A percentile compares a stretch with the other conserved stretches of the same genome.
Conservation (phyloP, 2,113 vertebrate genomes). For the Stegastes partitus region DNA sequence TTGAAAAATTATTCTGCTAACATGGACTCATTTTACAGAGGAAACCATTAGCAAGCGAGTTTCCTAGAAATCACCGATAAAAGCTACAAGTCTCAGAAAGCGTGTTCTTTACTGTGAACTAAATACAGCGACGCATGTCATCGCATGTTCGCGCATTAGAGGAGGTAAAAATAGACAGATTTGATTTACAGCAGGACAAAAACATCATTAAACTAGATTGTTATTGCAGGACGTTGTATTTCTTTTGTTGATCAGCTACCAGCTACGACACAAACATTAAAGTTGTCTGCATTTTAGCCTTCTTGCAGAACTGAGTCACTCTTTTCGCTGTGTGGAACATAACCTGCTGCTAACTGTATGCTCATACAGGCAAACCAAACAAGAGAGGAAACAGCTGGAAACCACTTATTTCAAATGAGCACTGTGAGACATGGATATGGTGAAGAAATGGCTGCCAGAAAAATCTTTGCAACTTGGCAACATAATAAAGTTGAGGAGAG, state of each 20-base stretch:
- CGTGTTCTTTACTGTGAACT: slow-evolving; percentile 5
- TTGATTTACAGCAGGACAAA: not conserved
- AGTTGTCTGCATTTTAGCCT: not conserved
- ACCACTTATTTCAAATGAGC: slow-evolving; percentile 34
- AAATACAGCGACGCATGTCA: not conserved
- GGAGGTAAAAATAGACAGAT: not conserved
- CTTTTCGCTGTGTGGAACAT: not conserved
- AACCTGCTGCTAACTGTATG: slow-evolving; percentile 1
- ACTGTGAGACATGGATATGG: slow-evolving; percentile 1
- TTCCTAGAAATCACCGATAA: slow-evolving; percentile 12
- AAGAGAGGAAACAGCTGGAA: slow-evolving; percentile 28
- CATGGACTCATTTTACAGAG: slow-evolving; percentile 11
- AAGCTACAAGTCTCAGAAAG: not conserved
- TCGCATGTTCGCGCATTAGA: no score
- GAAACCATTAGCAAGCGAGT: not conserved
- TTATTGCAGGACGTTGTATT: slow-evolving; percentile 2
- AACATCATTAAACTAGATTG: not conserved
- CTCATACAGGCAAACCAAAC: slow-evolving; percentile 18
- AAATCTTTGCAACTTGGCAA: slow-evolving; percentile 21
- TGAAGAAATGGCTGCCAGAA: slow-evolving; percentile 14
- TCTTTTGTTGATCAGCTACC: not conserved
- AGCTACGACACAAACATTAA: not conserved
- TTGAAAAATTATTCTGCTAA: slow-evolving; percentile 14
- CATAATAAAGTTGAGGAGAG: not conserved
- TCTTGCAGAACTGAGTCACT: not conserved